Evolutionary conservation across 2,888 invertebrate species (phyloP).

Genomic region (Polymixis lichenea): DNA sequence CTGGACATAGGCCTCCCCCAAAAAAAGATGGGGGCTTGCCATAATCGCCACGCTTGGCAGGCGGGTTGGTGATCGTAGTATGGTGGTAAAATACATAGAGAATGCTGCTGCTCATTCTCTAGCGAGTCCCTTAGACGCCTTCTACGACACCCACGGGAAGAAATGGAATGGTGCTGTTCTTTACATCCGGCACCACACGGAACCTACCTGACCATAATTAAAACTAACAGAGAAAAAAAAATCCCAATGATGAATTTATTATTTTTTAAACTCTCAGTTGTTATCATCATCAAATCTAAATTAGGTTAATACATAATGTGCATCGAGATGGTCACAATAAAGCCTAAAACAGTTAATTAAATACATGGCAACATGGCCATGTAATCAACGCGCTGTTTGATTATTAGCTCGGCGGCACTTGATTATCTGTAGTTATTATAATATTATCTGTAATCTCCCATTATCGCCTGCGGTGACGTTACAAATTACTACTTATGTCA

Average conservation of each 20-base stretch:
- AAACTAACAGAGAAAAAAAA: too few species aligned
- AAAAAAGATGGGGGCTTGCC: too few species aligned
- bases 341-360: conserved; percentile 50
- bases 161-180: too few species aligned
- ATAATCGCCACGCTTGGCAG: too few species aligned
- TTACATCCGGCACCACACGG: too few species aligned
- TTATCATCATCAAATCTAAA: conserved; percentile 40
- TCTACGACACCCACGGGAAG: too few species aligned
- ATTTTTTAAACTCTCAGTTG: conserved; percentile 18
- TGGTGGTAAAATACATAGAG: too few species aligned
- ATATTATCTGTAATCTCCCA: conserved; percentile 54
- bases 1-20: too few species aligned
- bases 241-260: not conserved
- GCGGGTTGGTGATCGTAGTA: too few species aligned
- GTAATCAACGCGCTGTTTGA: conserved; percentile 61
- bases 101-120: too few species aligned
- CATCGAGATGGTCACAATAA: conserved; percentile 14
- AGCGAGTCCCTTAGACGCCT: too few species aligned
- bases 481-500: conserved; percentile 40
- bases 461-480: conserved; percentile 53
- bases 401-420: conserved; percentile 52
- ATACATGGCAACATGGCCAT: conserved; percentile 31
- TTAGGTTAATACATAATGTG: conserved; percentile 5
- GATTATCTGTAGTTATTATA: conserved; percentile 61
- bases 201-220: too few species aligned